Base-by-base conservation (phyloP, 2,113 vertebrate species). In the Athene noctua region DNA sequence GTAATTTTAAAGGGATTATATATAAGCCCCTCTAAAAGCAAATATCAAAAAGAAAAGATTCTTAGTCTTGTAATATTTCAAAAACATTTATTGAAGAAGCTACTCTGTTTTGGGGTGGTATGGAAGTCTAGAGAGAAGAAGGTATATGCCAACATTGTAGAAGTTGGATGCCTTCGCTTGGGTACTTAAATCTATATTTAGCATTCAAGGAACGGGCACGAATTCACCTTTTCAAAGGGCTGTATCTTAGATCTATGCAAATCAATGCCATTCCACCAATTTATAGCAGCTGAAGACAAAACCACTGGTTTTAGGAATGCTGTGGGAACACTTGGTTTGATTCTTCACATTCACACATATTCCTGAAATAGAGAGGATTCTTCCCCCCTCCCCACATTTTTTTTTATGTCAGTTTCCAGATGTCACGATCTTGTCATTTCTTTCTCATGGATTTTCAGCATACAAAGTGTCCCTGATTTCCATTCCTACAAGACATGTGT, bases 1-100 rank as follows among this genome's bases (percentile, higher is more conserved):
- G 74, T 95, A 96, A 97, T 97, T 97, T 97, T 92, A 97, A 97
- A 97, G 29, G 94, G 94, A 95, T 97, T 97, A 94, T 70, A 70
- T 89, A 54, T 91, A 96, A 97, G n/a, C 38, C 30, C 40, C 13
- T 90, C 73, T 92, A 95, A 95, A 97, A 95, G 89, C 40, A 95
- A 95, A 89, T 91, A 96, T 59, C n/a, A 81, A 81, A 92, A 86
- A 85, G 42, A 79, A 87, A 92, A 92, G 51, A 86, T 67, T 85
- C 46, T 59, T 84, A 77, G 42, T 21, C 80, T 82, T 94, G 49
- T 54, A 70, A 65, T 65, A 90, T 61, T 90, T 86, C 21, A 70
- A 46, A 92, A 96, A 85, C 38, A 83, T 77, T 59, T 72, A 59
- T 6, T 90, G 87, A 78, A 91, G 87, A 40, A 77, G 15, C 23